Conservation (phyloP, 2,888 invertebrate species). For the Conistra vaccinii region DNA sequence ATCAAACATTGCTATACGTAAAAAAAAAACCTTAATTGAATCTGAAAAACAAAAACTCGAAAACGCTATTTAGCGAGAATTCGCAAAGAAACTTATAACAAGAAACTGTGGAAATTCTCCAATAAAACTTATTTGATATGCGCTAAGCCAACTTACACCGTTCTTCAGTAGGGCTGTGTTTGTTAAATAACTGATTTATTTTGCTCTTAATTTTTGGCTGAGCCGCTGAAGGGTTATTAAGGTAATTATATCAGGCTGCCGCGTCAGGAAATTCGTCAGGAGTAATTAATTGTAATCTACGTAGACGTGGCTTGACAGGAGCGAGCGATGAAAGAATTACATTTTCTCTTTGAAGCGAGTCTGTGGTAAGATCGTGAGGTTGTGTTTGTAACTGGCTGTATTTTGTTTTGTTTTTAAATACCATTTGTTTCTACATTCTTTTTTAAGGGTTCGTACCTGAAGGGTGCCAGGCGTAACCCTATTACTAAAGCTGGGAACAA, state of each 20-base stretch:
- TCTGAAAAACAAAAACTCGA: constrained; percentile 15
- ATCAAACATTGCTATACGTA: not conserved
- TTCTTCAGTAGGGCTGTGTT: constrained; percentile 34
- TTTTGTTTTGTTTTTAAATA: constrained; percentile 13
- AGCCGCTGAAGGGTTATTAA: constrained; percentile 52
- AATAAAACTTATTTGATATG: constrained; percentile 54
- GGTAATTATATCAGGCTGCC: constrained; percentile 60
- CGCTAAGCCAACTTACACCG: constrained; percentile 37
- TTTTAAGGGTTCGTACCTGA: not conserved
- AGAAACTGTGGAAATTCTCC: constrained; percentile 44
- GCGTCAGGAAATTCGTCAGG: constrained; percentile 52
- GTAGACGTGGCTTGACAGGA: constrained; percentile 28
- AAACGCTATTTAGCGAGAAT: constrained; percentile 48
- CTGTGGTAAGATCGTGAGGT: constrained; percentile 14
- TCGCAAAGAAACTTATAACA: constrained; percentile 42
- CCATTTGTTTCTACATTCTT: not conserved
- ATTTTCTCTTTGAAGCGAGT: constrained; percentile 31
- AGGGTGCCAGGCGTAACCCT: too few relatives aligned
- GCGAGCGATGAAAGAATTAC: constrained; percentile 34
- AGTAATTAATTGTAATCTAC: constrained; percentile 66
- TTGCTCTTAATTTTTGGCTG: constrained; percentile 51
- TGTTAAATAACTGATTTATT: constrained; percentile 53
- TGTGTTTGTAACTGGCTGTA: not conserved
- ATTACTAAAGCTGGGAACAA: too few relatives aligned
- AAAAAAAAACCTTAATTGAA: constrained; percentile 21